Percentiles rank a stretch among this genome's conserved stretches.
phyloP scores from a whole-genome alignment of 2,113 vertebrate species.

The Montifringilla adamsi region DNA sequence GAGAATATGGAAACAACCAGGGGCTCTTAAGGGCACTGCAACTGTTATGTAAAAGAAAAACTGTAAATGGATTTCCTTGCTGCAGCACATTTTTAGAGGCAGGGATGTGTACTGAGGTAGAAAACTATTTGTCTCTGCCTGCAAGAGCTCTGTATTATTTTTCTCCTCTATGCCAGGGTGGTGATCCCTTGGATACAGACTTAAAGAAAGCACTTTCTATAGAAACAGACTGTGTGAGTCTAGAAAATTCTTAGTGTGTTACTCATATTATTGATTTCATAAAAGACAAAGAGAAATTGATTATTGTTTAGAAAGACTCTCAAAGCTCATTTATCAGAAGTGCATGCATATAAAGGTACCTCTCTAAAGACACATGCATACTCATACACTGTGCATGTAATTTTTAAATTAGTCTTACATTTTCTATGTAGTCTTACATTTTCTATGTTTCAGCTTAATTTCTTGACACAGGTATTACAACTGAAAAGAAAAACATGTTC shows the following conservation, averaged over 20 bases:
- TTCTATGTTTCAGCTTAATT: neutral
- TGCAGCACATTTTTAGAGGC: constrained; percentile 6
- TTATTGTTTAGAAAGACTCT: neutral
- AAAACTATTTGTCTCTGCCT: constrained; percentile 39
- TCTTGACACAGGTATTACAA: neutral
- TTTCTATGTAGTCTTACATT: neutral
- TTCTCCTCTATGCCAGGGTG: neutral
- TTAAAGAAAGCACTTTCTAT: neutral
- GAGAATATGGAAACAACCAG: neutral
- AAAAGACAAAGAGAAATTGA: neutral
- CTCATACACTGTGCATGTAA: neutral
- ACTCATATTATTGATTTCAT: neutral
- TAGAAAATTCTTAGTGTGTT: neutral
- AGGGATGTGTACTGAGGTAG: constrained; percentile 13
- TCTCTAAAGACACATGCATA: neutral
- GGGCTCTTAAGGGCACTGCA: constrained; percentile 29
- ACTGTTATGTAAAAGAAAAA: constrained; percentile 35
- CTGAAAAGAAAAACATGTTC: neutral
- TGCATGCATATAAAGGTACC: neutral
- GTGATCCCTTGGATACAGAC: constrained; percentile 7
- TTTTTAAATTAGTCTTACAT: neutral
- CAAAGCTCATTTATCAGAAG: neutral
- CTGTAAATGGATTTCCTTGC: constrained; percentile 48
- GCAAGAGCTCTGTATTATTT: constrained; percentile 18
- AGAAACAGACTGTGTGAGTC: neutral